Evolutionary conservation across 2,797 vertebrate genomes (phyloP).

Genomic region (Bradypus variegatus): DNA sequence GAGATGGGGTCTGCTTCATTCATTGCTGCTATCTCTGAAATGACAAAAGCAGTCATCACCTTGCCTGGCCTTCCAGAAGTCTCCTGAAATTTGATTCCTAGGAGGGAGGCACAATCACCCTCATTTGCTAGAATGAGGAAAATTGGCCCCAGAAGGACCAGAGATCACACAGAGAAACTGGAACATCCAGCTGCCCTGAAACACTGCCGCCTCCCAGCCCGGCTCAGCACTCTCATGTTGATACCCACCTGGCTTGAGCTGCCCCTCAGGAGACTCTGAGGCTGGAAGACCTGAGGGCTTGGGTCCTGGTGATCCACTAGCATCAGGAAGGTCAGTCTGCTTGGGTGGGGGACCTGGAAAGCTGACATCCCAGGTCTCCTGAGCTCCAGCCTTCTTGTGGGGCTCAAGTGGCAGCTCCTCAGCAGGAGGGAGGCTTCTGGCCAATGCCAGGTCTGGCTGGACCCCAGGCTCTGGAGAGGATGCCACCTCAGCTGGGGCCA

Average conservation of each 20-base stretch:
- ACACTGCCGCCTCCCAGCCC: background rate
- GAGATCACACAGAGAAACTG: background rate
- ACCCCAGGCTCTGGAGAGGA: slow-evolving; percentile 22
- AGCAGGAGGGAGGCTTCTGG: slow-evolving; percentile 57
- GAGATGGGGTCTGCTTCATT: slow-evolving; percentile 62
- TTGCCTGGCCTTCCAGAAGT: background rate
- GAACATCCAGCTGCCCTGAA: background rate
- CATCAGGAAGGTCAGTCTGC: background rate
- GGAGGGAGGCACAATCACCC: background rate
- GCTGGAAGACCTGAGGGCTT: background rate
- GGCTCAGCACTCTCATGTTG: rapidly evolving
- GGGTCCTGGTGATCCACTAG: background rate
- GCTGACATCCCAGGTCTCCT: slow-evolving; percentile 55
- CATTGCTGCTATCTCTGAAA: slow-evolving; percentile 63
- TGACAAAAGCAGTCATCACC: slow-evolving; percentile 9
- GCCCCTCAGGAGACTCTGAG: background rate
- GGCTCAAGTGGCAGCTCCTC: background rate
- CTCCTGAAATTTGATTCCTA: background rate
- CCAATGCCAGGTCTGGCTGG: background rate
- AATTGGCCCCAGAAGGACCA: background rate
- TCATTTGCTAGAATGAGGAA: background rate
- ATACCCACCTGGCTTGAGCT: slow-evolving; percentile 66
- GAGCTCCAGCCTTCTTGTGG: background rate
- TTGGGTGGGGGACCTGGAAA: slow-evolving; percentile 47
- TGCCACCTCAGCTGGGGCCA: background rate